Base-by-base conservation (phyloP, 1,140 invertebrate genomes). In the Ephestia elutella region DNA sequence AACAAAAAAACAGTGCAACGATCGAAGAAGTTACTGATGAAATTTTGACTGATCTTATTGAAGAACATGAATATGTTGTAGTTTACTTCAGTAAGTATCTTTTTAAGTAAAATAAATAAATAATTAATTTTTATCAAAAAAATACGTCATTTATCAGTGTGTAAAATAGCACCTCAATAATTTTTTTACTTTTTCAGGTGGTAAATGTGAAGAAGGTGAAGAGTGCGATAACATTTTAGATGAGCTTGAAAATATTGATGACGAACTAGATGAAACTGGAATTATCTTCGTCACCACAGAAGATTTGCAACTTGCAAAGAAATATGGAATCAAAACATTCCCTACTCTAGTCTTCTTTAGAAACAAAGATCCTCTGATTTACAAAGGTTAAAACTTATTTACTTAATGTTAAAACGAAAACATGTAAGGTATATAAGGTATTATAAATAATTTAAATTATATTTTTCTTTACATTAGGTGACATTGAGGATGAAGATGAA, bases 21-120 rank as follows among this genome's bases (percentile, higher is more conserved):
- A 98, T 98, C 66, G 96, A 98, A 90, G 96, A 97, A 90, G 96
- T 98, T 17, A 97, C 96, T 0, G 96, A 97, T 81, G 96, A 97
- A 90, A 97, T 97, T 75, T 87, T 98, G 15, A 91, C 92, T 64
- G 94, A 95, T 76, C 90, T 98, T 7, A 96, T 98, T 68, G 94
- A 95, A 65, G 95, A 96, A 72, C 95, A 97, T 75, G 96, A 97
- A 91, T 97, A 97, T 82, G 96, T 98, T 13, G 96, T 96, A 18
- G 96, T 97, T 18, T 97, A 96, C 77, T 97, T 98, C 87, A 97
- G 96, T 94, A 87, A 91, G 92, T 92, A 49, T 55, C 57, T 44
- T 38, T 8, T 38, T 13, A 5, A 38, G 2, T 38, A 5, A 38
- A 38, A 4, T 38, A 38, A 8, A 38, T 13, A 5, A 11, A 38